Conservation (phyloP, 2,888 invertebrate genomes). For the Trisateles emortualis region DNA sequence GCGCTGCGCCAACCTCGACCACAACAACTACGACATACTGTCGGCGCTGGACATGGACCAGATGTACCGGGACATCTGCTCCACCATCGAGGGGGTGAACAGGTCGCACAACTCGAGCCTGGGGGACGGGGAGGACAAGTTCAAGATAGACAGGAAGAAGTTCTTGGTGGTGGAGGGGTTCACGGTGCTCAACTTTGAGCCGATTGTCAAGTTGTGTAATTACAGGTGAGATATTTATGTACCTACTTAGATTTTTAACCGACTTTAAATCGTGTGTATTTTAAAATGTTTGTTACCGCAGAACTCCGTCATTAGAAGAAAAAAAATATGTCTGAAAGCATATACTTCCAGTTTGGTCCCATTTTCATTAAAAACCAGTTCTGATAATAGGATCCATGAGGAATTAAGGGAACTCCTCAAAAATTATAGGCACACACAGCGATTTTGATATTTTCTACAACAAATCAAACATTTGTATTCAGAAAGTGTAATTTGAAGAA, state of each 20-base stretch:
- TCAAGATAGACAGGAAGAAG: conserved; percentile 60
- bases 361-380: no score
- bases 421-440: no score
- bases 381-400: no score
- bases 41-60: conserved; percentile 90
- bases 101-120: conserved; percentile 34
- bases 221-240: conserved; percentile 73
- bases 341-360: no score
- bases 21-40: conserved; percentile 92
- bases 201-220: conserved; percentile 89
- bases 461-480: no score
- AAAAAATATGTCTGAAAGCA: no score
- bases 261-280: neutral
- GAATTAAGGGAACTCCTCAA: no score
- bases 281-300: neutral
- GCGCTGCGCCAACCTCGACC: conserved; percentile 88
- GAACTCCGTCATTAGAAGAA: no score
- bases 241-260: no score
- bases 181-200: conserved; percentile 90
- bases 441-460: no score
- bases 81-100: conserved; percentile 61
- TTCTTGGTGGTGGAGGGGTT: conserved; percentile 93
- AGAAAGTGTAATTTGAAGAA: no score
- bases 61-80: conserved; percentile 88
- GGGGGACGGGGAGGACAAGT: conserved; percentile 24